Evolutionary conservation across 2,888 invertebrate genomes (phyloP), one percentile per base, ranked within the genome.

Genomic region (Plusia festucae): DNA sequence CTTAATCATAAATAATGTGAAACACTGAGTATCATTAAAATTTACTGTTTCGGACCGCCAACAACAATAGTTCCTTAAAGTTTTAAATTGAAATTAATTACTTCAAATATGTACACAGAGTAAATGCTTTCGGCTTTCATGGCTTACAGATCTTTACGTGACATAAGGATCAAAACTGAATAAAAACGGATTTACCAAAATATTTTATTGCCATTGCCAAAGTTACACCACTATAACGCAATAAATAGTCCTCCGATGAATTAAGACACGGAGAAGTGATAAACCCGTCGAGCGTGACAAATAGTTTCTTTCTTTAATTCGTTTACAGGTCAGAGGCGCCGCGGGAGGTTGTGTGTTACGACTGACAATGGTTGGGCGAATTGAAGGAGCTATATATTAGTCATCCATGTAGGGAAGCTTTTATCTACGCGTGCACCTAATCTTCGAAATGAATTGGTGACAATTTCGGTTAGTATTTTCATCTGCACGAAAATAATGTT

Each of bases 271-370:
- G 63, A 60, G 64, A 73, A 69, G 54, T 67, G 60, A 75, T 66
- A 68, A 75, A 72, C 77, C 65, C 61, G 60, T 68, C 71, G 65
- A 34, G 52, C 64, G 73, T 80, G 65, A 73, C 71, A 66, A 78
- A 81, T 79, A 63, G 80, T 68, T 70, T 68, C 64, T 73, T 57
- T 66, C 52, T 66, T 22, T 65, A 69, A 75, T 73, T 74, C 66
- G 67, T 61, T 70, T 67, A 64, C 59, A 56, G 71, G 79, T 76
- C 76, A 76, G 67, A 82, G 80, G 82, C 69, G 78, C 72, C 68
- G 40, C 54, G 61, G 60, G 40, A 22, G 66, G 57, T 68, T 34
- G 65, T 82, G 76, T 70, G 73, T 82, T 67, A 70, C 60, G 55
- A n/a, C 57, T 66, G 70, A 64, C 66, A 49, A 70, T 73, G 40